Percentiles rank a stretch among this genome's conserved stretches.
Evolutionary conservation across 2,888 invertebrate species (phyloP).

Genomic region (Drosophila antonietae): DNA sequence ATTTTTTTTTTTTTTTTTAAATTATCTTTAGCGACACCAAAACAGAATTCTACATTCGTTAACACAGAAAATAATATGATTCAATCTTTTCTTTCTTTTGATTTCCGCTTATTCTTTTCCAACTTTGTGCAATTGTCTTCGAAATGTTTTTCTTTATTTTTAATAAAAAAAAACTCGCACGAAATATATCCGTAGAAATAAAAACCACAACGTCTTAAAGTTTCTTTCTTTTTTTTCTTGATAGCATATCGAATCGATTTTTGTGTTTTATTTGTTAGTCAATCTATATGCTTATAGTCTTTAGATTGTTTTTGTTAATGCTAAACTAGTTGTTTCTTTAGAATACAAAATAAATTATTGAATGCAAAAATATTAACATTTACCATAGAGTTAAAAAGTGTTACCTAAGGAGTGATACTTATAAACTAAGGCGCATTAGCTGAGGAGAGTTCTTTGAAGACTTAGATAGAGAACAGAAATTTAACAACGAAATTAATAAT

Average conservation of each 20-base stretch:
- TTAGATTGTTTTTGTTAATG: slow-evolving; percentile 60
- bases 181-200: slow-evolving; percentile 77
- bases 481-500: slow-evolving; percentile 58
- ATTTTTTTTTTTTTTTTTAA: slow-evolving; percentile 21
- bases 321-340: slow-evolving; percentile 51
- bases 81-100: slow-evolving; percentile 49
- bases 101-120: slow-evolving; percentile 74
- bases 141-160: slow-evolving; percentile 13
- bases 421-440: slow-evolving; percentile 49
- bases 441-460: slow-evolving; percentile 46
- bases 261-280: slow-evolving; percentile 72
- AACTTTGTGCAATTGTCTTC: slow-evolving; percentile 71
- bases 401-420: slow-evolving; percentile 46
- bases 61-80: slow-evolving; percentile 79
- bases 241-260: slow-evolving; percentile 64
- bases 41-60: slow-evolving; percentile 82
- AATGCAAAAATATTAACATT: slow-evolving; percentile 72
- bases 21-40: slow-evolving; percentile 82
- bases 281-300: slow-evolving; percentile 73
- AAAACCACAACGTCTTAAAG: slow-evolving; percentile 79
- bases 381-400: slow-evolving; percentile 47
- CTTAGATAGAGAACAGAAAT: slow-evolving; percentile 51
- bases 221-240: slow-evolving; percentile 49
- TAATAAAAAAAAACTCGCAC: slow-evolving; percentile 55
- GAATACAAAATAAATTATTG: slow-evolving; percentile 76